Percentiles rank a stretch among this genome's conserved stretches.
Conservation (phyloP, 2,797 vertebrate species). For the Acanthis flammea region DNA sequence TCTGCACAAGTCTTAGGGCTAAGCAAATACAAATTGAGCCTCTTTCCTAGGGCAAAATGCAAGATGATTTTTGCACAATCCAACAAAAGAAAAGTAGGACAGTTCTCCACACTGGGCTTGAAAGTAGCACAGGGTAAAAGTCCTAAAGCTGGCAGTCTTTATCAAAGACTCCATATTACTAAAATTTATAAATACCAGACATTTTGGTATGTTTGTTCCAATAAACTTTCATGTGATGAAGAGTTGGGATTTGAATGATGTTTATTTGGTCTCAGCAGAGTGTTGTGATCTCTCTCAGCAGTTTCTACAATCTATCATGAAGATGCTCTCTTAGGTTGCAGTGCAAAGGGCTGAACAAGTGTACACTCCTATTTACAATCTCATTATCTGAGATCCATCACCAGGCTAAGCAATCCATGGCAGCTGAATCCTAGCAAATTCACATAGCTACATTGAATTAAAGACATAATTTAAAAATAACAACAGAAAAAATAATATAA, state of each 20-base stretch:
- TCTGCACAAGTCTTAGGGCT: constrained; percentile 13
- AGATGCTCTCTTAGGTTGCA: neutral
- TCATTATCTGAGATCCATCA: neutral
- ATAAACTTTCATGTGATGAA: neutral
- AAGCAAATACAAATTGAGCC: constrained; percentile 43
- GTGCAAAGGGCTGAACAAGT: neutral
- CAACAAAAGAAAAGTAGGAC: constrained; percentile 44
- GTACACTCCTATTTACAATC: neutral
- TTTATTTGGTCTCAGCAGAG: neutral
- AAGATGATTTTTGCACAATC: neutral
- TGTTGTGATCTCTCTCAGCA: neutral
- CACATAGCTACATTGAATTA: neutral
- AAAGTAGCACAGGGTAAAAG: neutral
- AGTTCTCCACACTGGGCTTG: neutral
- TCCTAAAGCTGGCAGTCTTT: neutral
- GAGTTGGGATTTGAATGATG: neutral
- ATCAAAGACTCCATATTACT: neutral
- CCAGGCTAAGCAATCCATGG: neutral
- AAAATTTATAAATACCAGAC: neutral
- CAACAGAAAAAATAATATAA: neutral
- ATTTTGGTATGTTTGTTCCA: neutral
- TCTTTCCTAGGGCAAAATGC: constrained; percentile 50
- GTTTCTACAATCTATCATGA: neutral
- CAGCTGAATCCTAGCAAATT: neutral
- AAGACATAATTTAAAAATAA: neutral